Base-by-base conservation (phyloP, 2,797 vertebrate genomes). In the Kryptolebias ocellatus region DNA sequence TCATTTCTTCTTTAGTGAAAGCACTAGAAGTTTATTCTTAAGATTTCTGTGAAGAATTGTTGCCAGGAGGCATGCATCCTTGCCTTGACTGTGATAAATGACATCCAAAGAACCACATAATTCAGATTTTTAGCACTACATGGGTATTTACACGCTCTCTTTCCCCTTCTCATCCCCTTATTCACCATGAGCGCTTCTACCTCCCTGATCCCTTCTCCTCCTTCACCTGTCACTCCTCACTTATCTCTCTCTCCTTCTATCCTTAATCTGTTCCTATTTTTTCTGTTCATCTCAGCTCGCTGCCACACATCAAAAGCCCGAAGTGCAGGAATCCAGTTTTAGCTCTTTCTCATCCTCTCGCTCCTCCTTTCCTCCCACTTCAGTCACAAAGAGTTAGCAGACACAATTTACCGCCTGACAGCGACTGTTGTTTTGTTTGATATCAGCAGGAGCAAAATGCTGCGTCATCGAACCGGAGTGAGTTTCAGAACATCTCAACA, bases 371-470 rank as follows among this genome's bases (percentile, higher is more conserved):
- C 75, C 79, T 83, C 84, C 83, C 80, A 83, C 84, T 74, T 74
- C 60, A 78, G 85, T 90, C 85, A 84, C 61, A 84, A 80, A 80
- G 44, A 72, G 80, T 88, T 87, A 81, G 78, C 84, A 78, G 72
- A 51, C 42, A 4, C 67, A 83, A 56, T 80, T 84, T 80, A 83
- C 53, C 24, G 45, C 53, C 64, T 85, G 89, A 78, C 83, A 85
- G 70, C 67, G 57, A 76, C 84, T 60, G 76, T 84, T 87, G 84
- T 84, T 85, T 78, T 79, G 83, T 86, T 78, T 87, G 80, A 85
- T 79, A 86, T 77, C 57, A 50, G 78, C 60, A 45, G 20, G 16
- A 51, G 63, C 53, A 76, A 87, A 86, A 70, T 0, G 78, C 87
- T 78, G 83, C 28, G 62, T 90, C 89, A 87, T 86, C 70, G 17